Conservation (phyloP, 2,888 invertebrate genomes). For the Melieria omissa region DNA sequence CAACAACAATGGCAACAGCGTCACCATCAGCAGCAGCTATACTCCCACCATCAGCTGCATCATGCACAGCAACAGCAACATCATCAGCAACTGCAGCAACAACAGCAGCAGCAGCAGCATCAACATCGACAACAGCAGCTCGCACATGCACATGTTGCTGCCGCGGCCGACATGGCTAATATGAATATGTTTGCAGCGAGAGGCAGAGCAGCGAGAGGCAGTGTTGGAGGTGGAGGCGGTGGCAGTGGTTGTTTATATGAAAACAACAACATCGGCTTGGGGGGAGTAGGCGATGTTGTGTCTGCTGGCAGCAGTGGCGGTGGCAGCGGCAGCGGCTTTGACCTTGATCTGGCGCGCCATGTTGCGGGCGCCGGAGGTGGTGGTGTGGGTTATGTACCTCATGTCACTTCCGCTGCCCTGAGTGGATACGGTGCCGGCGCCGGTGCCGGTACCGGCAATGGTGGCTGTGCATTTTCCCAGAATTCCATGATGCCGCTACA, state of each 20-base stretch:
- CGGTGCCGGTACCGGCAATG: conserved; percentile 9
- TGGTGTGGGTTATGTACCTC: conserved; percentile 16
- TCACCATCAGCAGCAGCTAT: conserved; percentile 50
- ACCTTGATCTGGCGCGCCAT: conserved; percentile 53
- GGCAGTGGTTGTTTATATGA: conserved; percentile 36
- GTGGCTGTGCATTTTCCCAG: conserved; percentile 31
- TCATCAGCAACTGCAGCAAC: conserved; percentile 50
- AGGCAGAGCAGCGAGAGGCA: conserved; percentile 18
- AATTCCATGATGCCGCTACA: conserved; percentile 43
- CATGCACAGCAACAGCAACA: conserved; percentile 44
- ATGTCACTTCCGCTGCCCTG: conserved; percentile 15
- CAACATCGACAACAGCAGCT: conserved; percentile 49
- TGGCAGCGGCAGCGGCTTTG: conserved; percentile 38
- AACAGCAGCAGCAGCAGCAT: conserved; percentile 42
- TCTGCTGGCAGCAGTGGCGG: conserved; percentile 33
- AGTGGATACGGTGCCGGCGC: conserved; percentile 20
- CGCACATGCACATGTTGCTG: conserved; percentile 59
- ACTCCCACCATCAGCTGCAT: conserved; percentile 50
- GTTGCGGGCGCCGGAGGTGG: conserved; percentile 6
- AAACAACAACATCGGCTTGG: background rate
- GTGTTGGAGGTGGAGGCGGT: conserved; percentile 38
- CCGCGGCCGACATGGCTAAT: conserved; percentile 47
- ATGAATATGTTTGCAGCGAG: conserved; percentile 49
- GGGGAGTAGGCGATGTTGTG: conserved; percentile 28
- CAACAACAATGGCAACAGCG: conserved; percentile 36